Evolutionary conservation across 2,797 vertebrate species (phyloP), one percentile per base, ranked within the genome.

Genomic region (Siniperca scherzeri): DNA sequence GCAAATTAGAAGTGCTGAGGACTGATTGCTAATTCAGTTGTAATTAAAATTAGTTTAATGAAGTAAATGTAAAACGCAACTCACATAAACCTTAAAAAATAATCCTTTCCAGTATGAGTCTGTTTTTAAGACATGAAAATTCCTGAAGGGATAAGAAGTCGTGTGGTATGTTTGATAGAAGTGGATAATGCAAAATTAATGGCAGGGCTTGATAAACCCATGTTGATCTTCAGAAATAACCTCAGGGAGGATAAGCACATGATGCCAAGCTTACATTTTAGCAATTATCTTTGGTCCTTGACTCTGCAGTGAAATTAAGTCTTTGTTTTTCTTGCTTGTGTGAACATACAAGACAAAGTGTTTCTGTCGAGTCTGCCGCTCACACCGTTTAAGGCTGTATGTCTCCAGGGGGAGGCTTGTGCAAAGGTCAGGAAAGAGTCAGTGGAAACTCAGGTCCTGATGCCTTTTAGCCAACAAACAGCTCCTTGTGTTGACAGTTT

Each of bases 141-240:
- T 71, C 75, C 69, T 76, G 25, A 10, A 73, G 75, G 74, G 30
- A 56, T 73, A 22, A 65, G 22, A 74, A 9, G 61, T 71, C 56
- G 50, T 55, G 53, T 60, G 33, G 12, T 33, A 14, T 73, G 33
- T 70, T 72, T 84, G 74, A 80, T 38, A 59, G 55, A 74, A 75
- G 68, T 71, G 33, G 65, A 70, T 83, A 72, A 81, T 75, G 46
- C 67, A 68, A 83, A 84, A 88, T 87, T 19, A 87, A 85, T 85
- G 81, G 60, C 74, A 53, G 48, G 16, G 55, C 59, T 83, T 81
- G 70, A 89, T 82, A 80, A 87, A 79, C 73, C 65, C 81, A 77
- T 46, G 76, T 74, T 80, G 81, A 88, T 86, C 85, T 82, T 81
- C 48, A 71, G 73, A 76, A 84, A 81, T 27, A 77, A 67, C 84